Percentiles rank a stretch among this genome's conserved stretches.
These are phyloP conservation scores for Megaceryle maxima DNA, from an alignment of 2,113 vertebrate genomes.

Conservation along the genomic window DNA sequence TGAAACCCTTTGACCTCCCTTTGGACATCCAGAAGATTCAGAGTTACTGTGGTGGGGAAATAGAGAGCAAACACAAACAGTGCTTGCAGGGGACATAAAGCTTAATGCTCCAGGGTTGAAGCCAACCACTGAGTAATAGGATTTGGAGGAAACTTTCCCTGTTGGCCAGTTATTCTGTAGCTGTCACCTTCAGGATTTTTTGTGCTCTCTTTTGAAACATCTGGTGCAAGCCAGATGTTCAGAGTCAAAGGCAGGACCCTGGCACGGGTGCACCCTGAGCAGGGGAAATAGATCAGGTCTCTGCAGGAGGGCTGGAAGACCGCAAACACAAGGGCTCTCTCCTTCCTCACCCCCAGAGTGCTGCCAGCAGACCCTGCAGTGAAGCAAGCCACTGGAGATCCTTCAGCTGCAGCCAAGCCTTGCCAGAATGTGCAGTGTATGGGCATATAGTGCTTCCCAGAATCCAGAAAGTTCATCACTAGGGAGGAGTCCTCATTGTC, in stretches of 20 bases:
- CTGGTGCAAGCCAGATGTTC: neutral
- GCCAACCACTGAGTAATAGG: neutral
- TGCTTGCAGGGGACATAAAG: neutral
- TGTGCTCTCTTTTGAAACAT: neutral
- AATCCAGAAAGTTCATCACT: neutral
- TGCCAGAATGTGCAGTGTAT: neutral
- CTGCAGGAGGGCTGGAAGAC: neutral
- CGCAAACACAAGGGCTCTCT: neutral
- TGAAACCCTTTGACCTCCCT: neutral
- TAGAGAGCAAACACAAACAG: neutral
- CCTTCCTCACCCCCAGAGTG: fast-evolving
- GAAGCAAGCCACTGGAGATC: neutral
- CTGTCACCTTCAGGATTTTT: neutral
- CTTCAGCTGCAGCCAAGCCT: neutral
- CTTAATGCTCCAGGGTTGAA: neutral
- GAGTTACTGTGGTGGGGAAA: neutral
- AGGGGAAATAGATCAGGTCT: too few relatives aligned
- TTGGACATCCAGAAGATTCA: neutral
- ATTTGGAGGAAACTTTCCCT: neutral
- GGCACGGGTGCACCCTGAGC: fast-evolving
- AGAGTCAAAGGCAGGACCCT: neutral
- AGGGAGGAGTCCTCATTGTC: neutral
- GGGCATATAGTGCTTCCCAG: neutral
- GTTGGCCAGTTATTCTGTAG: neutral
- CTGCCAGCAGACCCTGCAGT: neutral